Conservation (phyloP, 2,797 vertebrate genomes). For the Typhlichthys subterraneus region DNA sequence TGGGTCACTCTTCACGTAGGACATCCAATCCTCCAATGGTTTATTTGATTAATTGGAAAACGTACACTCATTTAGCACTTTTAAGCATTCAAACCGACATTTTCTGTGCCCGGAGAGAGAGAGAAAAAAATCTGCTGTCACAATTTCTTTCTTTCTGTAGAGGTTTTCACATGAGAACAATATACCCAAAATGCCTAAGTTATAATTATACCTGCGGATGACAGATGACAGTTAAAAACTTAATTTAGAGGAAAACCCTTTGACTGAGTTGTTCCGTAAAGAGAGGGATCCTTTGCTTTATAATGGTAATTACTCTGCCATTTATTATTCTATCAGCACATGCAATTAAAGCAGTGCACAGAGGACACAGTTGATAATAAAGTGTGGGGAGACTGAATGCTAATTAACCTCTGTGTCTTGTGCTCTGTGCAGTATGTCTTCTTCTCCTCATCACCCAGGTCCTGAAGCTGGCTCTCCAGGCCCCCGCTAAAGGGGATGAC, state of each 20-base stretch:
- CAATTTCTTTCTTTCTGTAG: constrained; percentile 80
- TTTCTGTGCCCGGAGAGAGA: constrained; percentile 49
- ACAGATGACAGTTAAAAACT: constrained; percentile 99
- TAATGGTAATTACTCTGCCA: constrained; percentile 99
- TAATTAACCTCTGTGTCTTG: constrained; percentile 99
- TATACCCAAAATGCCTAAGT: constrained; percentile 97
- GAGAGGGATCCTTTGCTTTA: constrained; percentile 99
- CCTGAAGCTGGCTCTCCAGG: constrained; percentile 90
- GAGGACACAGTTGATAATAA: constrained; percentile 99
- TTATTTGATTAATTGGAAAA: constrained; percentile 80
- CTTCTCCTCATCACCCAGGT: constrained; percentile 87
- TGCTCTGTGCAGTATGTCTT: constrained; percentile 91
- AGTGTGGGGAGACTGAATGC: constrained; percentile 98
- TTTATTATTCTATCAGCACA: constrained; percentile 99
- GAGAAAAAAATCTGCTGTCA: constrained; percentile 73
- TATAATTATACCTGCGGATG: constrained; percentile 99
- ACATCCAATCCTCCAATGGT: constrained; percentile 76
- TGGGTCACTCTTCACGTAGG: constrained; percentile 73
- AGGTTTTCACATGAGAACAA: constrained; percentile 88
- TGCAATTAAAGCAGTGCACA: constrained; percentile 99
- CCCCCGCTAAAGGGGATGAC: constrained; percentile 93
- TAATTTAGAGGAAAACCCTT: constrained; percentile 99
- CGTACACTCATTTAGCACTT: constrained; percentile 79
- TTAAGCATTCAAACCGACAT: constrained; percentile 75
- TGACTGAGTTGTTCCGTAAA: constrained; percentile 99